phyloP scores from a whole-genome alignment of 2,113 vertebrate species.

The Paraplagusia blochii region DNA sequence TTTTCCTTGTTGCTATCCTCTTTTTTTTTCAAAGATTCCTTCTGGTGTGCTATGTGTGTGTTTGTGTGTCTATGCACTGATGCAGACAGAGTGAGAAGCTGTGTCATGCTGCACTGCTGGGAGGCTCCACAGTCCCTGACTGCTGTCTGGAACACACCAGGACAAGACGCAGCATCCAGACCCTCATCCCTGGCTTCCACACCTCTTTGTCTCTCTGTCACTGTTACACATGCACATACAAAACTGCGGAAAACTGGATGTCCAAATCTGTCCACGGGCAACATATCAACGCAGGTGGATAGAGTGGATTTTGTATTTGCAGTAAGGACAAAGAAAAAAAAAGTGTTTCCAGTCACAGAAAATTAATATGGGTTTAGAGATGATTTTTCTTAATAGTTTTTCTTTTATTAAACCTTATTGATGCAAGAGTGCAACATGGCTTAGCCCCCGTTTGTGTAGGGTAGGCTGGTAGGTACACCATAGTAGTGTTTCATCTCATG shows the following conservation, averaged over 20 bases:
- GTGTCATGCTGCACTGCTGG: conserved; percentile 58
- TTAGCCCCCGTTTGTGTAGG: too few relatives aligned
- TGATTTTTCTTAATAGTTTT: too few relatives aligned
- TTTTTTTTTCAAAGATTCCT: conserved; percentile 38
- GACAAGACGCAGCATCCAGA: conserved; percentile 51
- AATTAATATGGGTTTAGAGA: too few relatives aligned
- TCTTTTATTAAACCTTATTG: too few relatives aligned
- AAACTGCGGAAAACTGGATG: not conserved
- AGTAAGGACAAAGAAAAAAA: conserved; percentile 28
- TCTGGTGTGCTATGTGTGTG: conserved; percentile 19
- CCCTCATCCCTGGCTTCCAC: conserved; percentile 8
- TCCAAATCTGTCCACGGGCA: not conserved
- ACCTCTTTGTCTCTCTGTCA: not conserved
- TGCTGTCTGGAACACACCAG: conserved; percentile 57
- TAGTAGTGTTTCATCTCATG: too few relatives aligned
- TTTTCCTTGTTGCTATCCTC: conserved; percentile 9
- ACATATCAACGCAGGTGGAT: conserved; percentile 11
- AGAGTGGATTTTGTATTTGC: conserved; percentile 1
- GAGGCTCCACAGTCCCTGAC: conserved; percentile 58
- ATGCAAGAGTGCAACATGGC: too few relatives aligned
- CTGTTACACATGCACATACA: conserved; percentile 1
- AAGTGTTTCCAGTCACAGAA: conserved; percentile 12
- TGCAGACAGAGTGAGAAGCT: conserved; percentile 40
- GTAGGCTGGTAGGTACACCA: too few relatives aligned
- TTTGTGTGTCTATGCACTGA: conserved; percentile 30